Conservation (phyloP, 2,113 vertebrate genomes). For the Alethe diademata region DNA sequence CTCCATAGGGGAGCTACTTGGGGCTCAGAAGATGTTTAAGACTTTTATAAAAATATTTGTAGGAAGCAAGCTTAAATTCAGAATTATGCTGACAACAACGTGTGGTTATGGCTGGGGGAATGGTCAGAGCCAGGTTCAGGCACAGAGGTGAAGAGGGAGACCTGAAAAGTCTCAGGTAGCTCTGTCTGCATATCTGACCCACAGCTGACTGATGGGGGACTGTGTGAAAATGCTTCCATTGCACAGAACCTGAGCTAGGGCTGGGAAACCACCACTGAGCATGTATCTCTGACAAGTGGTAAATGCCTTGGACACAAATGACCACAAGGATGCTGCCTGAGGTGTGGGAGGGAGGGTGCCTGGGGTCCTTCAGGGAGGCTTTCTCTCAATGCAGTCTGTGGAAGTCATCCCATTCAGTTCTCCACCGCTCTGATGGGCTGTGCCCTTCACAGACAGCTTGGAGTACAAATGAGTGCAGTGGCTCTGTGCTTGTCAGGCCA, state of each 20-base stretch:
- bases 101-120: background rate
- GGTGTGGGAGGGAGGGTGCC: background rate
- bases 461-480: background rate
- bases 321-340: background rate
- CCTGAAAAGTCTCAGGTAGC: background rate
- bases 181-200: background rate
- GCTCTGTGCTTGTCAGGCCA: background rate
- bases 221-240: background rate
- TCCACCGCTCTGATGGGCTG: background rate
- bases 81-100: background rate
- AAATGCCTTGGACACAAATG: background rate
- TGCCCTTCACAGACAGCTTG: background rate
- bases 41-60: background rate
- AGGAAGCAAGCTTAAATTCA: background rate
- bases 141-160: background rate
- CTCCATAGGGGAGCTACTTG: background rate
- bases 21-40: background rate
- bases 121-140: background rate
- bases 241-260: background rate
- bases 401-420: background rate
- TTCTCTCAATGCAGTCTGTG: background rate
- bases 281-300: rapidly evolving
- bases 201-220: background rate
- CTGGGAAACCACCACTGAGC: background rate
- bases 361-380: background rate